Base-by-base conservation (phyloP, 2,113 vertebrate genomes). In the Stictonetta naevosa region DNA sequence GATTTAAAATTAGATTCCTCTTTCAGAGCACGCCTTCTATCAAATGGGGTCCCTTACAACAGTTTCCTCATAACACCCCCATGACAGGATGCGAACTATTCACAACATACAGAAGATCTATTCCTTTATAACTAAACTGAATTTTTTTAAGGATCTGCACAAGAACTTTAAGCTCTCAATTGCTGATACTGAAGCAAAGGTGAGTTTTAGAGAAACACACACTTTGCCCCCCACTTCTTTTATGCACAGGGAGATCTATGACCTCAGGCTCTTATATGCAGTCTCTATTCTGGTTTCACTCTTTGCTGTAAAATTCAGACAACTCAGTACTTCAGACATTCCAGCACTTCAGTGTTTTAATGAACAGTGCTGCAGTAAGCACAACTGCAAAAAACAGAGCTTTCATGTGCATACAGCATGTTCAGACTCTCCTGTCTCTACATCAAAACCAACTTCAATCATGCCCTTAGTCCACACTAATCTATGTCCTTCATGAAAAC, bases 361-460 rank as follows among this genome's bases (percentile, higher is more conserved):
- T 36, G 75, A 90, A 80, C 38, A 93, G 63, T 86, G 93, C 80
- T 96, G 68, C 59, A 82, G 83, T 90, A 90, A 96, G 90, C 92
- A 96, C 73, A 88, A 56, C 21, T 50, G 34, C 29, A 79, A 69
- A 90, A 88, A 93, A 81, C 42, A 56, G 84, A 88, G 46, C 86
- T 96, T 95, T 92, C 63, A 86, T 92, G 90, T 93, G 44, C 21
- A 0, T 44, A 63, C 46, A 86, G 68, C 38, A 81, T 56, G 20
- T 46, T 86, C 64, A 88, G 80, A 63, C 52, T 88, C 38, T 55
- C 38, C 83, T 80, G 59, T 83, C 96, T 83, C 90, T 74, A 90
- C 68, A 96, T 88, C 85, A 96, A 90, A 96, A 84, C 0, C 66
- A 86, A 81, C 48, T 83, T 96, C 73, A 86, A 4, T 93, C 93